phyloP scores from a whole-genome alignment of 2,797 vertebrate species.

The Podarcis lilfordi region DNA sequence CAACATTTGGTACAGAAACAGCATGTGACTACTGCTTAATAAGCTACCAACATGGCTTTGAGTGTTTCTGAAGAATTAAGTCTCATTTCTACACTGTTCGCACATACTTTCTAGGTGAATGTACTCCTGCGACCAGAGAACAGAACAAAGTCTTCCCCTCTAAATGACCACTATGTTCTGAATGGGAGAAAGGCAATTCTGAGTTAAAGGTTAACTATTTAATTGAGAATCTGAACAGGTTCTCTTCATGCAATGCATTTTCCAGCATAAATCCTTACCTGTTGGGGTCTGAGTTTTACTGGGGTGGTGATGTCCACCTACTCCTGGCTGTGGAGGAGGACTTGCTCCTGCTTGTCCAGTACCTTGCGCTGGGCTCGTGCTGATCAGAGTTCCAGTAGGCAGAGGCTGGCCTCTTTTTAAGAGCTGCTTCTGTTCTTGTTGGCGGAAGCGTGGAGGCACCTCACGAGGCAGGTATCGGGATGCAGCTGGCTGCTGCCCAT shows the following conservation, averaged over 20 bases:
- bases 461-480: conserved; percentile 94
- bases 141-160: background rate
- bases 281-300: conserved; percentile 82
- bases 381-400: conserved; percentile 84
- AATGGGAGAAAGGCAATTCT: background rate
- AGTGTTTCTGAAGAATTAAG: background rate
- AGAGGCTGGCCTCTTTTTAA: conserved; percentile 95
- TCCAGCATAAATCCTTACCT: conserved; percentile 73
- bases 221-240: background rate
- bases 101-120: conserved; percentile 1
- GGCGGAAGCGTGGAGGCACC: conserved; percentile 96
- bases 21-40: background rate
- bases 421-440: conserved; percentile 98
- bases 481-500: conserved; percentile 85
- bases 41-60: background rate
- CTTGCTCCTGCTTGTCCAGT: conserved; percentile 74
- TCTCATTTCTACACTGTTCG: background rate
- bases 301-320: conserved; percentile 76
- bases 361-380: conserved; percentile 74
- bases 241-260: background rate
- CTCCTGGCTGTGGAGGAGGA: conserved; percentile 75
- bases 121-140: background rate
- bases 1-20: background rate
- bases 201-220: conserved; percentile 3
- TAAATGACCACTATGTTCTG: background rate